Evolutionary conservation across 2,888 invertebrate genomes (phyloP), one percentile per base, ranked within the genome.

Genomic region (Melanchra persicariae): DNA sequence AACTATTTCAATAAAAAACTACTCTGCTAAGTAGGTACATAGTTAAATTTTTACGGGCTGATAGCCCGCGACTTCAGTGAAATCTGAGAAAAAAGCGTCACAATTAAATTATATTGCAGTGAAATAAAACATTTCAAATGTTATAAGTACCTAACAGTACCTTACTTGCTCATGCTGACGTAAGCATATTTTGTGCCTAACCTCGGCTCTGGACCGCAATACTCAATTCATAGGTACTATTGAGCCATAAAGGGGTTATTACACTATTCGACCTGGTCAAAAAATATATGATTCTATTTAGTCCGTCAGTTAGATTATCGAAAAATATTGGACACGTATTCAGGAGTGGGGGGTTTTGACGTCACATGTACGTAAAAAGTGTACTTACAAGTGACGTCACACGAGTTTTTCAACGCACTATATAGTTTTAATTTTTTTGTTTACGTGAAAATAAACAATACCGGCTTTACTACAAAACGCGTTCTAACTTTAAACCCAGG

Each of bases 1-100:
- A 60, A 82, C 76, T 76, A 77, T 82, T 80, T 71, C 83, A 74
- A 82, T 82, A 81, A 81, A 81, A 81, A 81, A 82, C 81, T 81
- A 81, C 81, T 81, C 72, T 22, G 47, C 76, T 79, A 81, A 80
- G 76, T 76, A 73, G 76, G 70, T 75, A 58, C 76, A 79, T 67
- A 76, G 70, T 81, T 79, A 81, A 79, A 76, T 70, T 76, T 82
- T 81, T 79, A 81, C 76, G 62, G 66, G 72, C 71, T 67, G 61
- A 58, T 70, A 71, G 75, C 61, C 37, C 57, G 49, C 30, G 58
- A 74, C 58, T 66, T 64, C 49, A 64, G 62, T 62, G 37, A 58
- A 76, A 79, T 62, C 61, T 65, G 58, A 70, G 51, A 55, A 77
- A 58, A 70, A 74, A 51, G 6, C 17, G 43, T 45, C 40, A 60